Conservation (phyloP, 1,140 invertebrate species). For the Drosophila pectinifera region DNA sequence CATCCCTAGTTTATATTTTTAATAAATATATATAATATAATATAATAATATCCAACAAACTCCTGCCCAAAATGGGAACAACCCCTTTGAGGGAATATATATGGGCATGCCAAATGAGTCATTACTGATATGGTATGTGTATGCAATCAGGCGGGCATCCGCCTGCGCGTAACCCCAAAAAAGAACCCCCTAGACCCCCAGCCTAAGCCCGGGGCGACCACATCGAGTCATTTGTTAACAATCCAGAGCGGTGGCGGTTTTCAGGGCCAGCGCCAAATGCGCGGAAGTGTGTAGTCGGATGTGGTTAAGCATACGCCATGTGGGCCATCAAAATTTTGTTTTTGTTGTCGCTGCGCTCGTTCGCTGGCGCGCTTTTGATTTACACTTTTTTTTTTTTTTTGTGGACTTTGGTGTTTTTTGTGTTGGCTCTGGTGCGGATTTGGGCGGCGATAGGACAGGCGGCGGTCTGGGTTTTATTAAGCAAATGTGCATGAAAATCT, state of each 20-base stretch:
- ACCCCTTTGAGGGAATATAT: constrained; percentile 21
- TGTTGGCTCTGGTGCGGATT: constrained; percentile 40
- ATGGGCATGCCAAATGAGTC: constrained; percentile 79
- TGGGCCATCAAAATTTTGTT: constrained; percentile 75
- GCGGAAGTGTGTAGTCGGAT: constrained; percentile 83
- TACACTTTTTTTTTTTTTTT: constrained; percentile 43
- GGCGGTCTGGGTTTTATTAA: constrained; percentile 67
- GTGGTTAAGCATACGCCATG: constrained; percentile 83
- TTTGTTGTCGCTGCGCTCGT: constrained; percentile 43
- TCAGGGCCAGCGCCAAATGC: constrained; percentile 77
- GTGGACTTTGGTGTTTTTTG: constrained; percentile 40
- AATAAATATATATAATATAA: no score
- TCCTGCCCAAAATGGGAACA: neutral
- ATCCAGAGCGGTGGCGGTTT: constrained; percentile 74
- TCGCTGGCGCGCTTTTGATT: constrained; percentile 30
- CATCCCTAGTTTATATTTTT: no score
- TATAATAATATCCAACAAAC: no score
- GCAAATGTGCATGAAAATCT: constrained; percentile 77
- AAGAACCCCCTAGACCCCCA: constrained; percentile 3
- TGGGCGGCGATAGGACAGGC: constrained; percentile 2
- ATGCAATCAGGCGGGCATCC: constrained; percentile 40
- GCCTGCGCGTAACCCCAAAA: constrained; percentile 11
- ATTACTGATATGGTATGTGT: constrained; percentile 69
- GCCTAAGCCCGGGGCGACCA: constrained; percentile 44
- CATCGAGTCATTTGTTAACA: constrained; percentile 83